Evolutionary conservation across 2,797 vertebrate genomes (phyloP).

Genomic region (Zalophus californianus): DNA sequence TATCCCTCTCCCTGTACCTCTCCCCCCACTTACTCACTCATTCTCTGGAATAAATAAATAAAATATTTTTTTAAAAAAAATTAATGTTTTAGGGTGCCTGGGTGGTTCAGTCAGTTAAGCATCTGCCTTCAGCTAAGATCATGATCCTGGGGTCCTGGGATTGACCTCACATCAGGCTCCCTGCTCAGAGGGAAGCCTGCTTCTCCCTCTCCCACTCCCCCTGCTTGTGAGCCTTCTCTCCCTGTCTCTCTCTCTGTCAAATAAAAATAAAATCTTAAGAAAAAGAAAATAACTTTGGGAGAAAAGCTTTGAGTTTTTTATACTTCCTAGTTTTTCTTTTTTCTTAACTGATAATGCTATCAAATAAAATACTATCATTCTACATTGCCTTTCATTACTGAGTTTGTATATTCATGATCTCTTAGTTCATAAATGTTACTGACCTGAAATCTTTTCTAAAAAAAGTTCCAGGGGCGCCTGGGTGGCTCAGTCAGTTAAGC

Average conservation of each 20-base stretch:
- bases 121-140: background rate
- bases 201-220: no score
- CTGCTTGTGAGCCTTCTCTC: no score
- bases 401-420: background rate
- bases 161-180: background rate
- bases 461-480: background rate
- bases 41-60: no score
- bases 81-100: background rate
- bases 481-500: no score
- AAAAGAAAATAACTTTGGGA: background rate
- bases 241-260: background rate
- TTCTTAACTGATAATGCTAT: background rate
- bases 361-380: background rate
- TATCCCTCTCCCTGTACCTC: no score
- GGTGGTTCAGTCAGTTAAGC: background rate
- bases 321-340: background rate
- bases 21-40: no score
- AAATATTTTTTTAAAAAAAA: background rate
- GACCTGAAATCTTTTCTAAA: background rate
- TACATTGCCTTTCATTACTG: background rate
- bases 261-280: background rate
- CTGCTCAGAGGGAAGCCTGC: no score
- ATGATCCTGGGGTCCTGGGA: background rate
- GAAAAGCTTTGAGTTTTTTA: constrained; percentile 46
- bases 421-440: constrained; percentile 28